Conservation (phyloP, 2,888 invertebrate genomes). For the Rugalucina vietnamica region DNA sequence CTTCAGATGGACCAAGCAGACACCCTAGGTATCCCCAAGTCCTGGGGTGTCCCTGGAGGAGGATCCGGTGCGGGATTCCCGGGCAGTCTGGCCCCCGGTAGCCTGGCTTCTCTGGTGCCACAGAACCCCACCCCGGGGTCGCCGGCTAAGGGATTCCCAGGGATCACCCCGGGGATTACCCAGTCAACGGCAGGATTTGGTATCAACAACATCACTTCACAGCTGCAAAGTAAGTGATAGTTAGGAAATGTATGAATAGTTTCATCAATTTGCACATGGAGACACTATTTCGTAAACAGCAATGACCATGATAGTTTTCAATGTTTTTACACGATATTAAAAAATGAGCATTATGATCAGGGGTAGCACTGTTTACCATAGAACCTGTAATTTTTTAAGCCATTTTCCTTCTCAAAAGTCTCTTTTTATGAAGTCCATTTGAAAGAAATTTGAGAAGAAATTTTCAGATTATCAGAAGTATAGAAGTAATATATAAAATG, state of each 20-base stretch:
- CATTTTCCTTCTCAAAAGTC: too few species aligned
- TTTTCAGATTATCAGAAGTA: too few species aligned
- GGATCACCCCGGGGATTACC: constrained; percentile 61
- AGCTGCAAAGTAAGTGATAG: constrained; percentile 77
- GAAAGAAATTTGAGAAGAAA: too few species aligned
- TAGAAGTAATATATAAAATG: too few species aligned
- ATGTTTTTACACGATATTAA: too few species aligned
- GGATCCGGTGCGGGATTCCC: constrained; percentile 67
- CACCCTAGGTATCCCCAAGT: constrained; percentile 68
- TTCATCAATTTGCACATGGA: too few species aligned
- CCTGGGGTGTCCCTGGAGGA: constrained; percentile 65
- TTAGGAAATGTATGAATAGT: not conserved
- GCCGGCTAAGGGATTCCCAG: constrained; percentile 79
- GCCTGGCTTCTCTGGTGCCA: constrained; percentile 38
- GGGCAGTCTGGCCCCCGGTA: constrained; percentile 56
- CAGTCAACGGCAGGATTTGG: constrained; percentile 59
- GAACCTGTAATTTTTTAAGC: too few species aligned
- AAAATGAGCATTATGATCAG: too few species aligned
- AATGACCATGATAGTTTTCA: too few species aligned
- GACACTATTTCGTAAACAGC: too few species aligned
- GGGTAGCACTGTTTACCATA: too few species aligned
- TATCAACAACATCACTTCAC: constrained; percentile 77
- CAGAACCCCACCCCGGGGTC: constrained; percentile 77
- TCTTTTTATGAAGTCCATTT: too few species aligned
- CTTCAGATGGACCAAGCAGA: constrained; percentile 65